Base-by-base conservation (phyloP, 1,140 invertebrate species). In the Drosophila sulfurigaster region DNA sequence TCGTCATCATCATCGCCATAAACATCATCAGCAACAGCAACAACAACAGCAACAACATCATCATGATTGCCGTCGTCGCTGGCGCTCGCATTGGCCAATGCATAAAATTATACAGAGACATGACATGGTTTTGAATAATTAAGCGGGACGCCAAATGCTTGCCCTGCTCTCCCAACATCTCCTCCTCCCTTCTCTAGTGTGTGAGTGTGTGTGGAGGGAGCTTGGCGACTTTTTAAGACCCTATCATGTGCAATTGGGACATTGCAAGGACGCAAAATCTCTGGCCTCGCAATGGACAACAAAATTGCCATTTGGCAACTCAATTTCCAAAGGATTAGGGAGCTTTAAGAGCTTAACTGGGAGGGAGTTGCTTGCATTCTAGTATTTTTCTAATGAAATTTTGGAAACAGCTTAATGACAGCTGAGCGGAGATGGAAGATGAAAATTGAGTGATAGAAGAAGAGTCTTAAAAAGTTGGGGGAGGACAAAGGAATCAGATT, bases 41-140 rank as follows among this genome's bases (percentile, higher is more conserved):
- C 32, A 32, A 8, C 35, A 32, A 2, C 32, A 32, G 30, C 30
- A 32, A 8, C 32, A 32, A 32, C 35, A 25, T 25, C 20, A 25
- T 25, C 3, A 25, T 25, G 20, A 25, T 67, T 51, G 58, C 57
- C 66, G 59, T 65, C 63, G 38, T 59, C 64, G n/a, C 16, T 83
- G 82, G 81, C 78, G 78, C 77, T 78, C 81, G 73, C 75, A 79
- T 91, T 89, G 77, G 81, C 83, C 79, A 88, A 87, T 91, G 87
- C 91, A 92, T 91, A 91, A 88, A 91, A 92, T 91, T 91, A 92
- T 92, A 85, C 82, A 82, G 75, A 82, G 81, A 91, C 87, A 92
- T 91, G 91, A 92, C 91, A 92, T 92, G 91, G 83, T 89, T 92
- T 91, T 91, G 87, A 92, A 92, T 92, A 92, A 92, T 91, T 91